Evolutionary conservation across 2,113 vertebrate species (phyloP).

Genomic region (Caranx ignobilis): DNA sequence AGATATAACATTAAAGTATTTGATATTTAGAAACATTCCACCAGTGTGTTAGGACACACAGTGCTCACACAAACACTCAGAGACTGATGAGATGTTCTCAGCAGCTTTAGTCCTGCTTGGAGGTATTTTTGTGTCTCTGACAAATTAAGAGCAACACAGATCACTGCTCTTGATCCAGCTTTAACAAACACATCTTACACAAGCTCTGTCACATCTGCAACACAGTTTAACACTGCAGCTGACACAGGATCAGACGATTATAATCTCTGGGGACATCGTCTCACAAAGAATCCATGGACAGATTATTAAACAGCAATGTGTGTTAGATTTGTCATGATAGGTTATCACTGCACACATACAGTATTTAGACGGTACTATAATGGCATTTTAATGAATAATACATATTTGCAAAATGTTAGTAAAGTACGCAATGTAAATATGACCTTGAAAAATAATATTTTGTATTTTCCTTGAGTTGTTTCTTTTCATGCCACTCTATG

Average conservation of each 20-base stretch:
- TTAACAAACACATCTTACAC: conserved; percentile 54
- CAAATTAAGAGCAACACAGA: conserved; percentile 51
- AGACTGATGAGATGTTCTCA: conserved; percentile 43
- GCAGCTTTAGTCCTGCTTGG: conserved; percentile 37
- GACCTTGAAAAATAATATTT: no score
- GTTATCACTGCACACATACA: no score
- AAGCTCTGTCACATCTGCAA: conserved; percentile 19
- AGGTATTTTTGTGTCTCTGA: conserved; percentile 55
- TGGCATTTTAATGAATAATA: no score
- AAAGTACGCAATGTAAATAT: no score
- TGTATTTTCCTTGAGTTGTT: background rate
- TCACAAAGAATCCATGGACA: background rate
- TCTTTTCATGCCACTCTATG: background rate
- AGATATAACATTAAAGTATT: background rate
- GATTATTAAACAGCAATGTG: background rate
- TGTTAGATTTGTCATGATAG: background rate
- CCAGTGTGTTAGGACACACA: background rate
- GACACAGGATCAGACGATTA: conserved; percentile 49
- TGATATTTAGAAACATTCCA: background rate
- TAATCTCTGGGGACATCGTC: conserved; percentile 23
- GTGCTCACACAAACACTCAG: background rate
- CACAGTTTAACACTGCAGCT: conserved; percentile 4
- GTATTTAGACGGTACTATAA: no score
- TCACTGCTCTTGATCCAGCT: conserved; percentile 64
- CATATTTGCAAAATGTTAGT: no score